Evolutionary conservation across 2,113 vertebrate species (phyloP).

Genomic region (Corydoras sp.): DNA sequence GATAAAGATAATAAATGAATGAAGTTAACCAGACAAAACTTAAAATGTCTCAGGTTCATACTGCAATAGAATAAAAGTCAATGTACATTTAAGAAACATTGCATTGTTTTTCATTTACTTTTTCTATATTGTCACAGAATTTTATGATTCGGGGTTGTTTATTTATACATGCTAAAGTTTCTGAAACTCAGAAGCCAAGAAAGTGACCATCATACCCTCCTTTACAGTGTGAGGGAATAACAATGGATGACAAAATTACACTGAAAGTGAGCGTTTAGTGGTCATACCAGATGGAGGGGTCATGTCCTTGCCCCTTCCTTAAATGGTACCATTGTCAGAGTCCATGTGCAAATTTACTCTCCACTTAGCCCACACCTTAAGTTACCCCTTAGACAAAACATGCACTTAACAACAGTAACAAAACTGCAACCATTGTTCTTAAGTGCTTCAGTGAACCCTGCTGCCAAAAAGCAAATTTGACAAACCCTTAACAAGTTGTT

Average conservation of each 20-base stretch:
- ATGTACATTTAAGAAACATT: too few relatives aligned
- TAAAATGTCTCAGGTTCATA: too few relatives aligned
- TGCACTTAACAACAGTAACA: constrained; percentile 32
- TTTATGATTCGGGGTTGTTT: too few relatives aligned
- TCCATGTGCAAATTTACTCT: constrained; percentile 67
- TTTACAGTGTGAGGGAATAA: not conserved
- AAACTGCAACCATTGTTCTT: constrained; percentile 32
- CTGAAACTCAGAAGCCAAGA: too few relatives aligned
- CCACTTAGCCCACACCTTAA: constrained; percentile 56
- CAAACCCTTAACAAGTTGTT: constrained; percentile 29
- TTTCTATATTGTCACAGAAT: too few relatives aligned
- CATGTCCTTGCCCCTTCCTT: constrained; percentile 63
- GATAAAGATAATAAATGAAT: too few relatives aligned
- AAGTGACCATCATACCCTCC: not conserved
- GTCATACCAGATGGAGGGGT: constrained; percentile 58
- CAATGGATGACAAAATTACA: constrained; percentile 23
- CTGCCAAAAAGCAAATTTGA: constrained; percentile 26
- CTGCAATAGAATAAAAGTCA: too few relatives aligned
- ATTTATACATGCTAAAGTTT: too few relatives aligned
- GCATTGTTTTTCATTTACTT: too few relatives aligned
- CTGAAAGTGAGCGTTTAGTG: constrained; percentile 2
- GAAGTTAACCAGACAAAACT: too few relatives aligned
- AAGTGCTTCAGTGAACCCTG: constrained; percentile 21
- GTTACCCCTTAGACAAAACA: constrained; percentile 45
- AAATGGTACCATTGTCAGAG: constrained; percentile 65